A percentile compares a stretch with the other conserved stretches of the same genome.
These are phyloP conservation scores for Danio jaintianensis DNA, from an alignment of 2,797 vertebrate species.

Conservation along the genomic window DNA sequence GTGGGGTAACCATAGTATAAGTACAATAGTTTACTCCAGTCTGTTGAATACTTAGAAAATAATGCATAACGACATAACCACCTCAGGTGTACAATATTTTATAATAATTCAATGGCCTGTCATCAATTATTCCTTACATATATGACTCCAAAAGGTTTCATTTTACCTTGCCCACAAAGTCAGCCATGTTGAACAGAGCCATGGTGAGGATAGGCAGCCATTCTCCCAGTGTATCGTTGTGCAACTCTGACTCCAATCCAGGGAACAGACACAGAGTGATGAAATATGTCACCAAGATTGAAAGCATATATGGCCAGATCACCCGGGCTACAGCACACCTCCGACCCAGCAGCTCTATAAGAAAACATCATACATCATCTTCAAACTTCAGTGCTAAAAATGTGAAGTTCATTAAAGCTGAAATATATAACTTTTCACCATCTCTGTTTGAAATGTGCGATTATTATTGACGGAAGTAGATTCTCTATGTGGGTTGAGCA, in stretches of 20 bases:
- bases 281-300: slow-evolving; percentile 94
- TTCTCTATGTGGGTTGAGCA: no score
- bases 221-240: slow-evolving; percentile 86
- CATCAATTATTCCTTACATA: no score
- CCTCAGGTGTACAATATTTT: no score
- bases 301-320: slow-evolving; percentile 98
- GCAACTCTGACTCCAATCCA: slow-evolving; percentile 93
- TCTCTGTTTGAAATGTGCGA: no score
- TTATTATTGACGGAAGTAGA: no score
- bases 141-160: not conserved
- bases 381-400: not conserved
- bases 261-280: slow-evolving; percentile 96
- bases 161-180: slow-evolving; percentile 95
- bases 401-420: not conserved
- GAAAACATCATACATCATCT: not conserved
- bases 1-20: no score
- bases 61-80: no score
- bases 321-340: slow-evolving; percentile 89
- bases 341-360: slow-evolving; percentile 89
- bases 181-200: slow-evolving; percentile 96
- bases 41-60: no score
- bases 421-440: no score
- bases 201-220: slow-evolving; percentile 98
- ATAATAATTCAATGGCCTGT: no score
- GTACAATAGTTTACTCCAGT: no score